Conservation (phyloP, 2,888 invertebrate species). For the Melinopterus prodromus region DNA sequence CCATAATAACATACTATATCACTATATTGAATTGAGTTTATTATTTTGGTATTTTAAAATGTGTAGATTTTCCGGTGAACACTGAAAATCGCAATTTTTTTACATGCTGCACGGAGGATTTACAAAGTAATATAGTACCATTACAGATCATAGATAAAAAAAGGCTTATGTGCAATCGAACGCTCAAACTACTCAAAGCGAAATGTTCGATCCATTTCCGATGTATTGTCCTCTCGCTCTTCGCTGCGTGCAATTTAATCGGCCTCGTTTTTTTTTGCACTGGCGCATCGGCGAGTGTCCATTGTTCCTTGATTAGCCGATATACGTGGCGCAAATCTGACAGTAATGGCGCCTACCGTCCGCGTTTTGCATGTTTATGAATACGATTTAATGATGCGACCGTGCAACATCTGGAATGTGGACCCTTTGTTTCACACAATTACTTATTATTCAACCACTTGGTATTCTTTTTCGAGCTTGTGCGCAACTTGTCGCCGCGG, state of each 20-base stretch:
- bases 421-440: constrained; percentile 7
- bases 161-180: background rate
- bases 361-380: constrained; percentile 30
- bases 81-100: too few species aligned
- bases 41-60: too few species aligned
- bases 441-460: background rate
- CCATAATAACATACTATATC: too few species aligned
- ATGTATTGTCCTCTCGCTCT: background rate
- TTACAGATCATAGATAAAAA: background rate
- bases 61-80: too few species aligned
- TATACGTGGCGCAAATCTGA: constrained; percentile 17
- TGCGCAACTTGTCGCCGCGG: background rate
- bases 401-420: constrained; percentile 15
- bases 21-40: too few species aligned
- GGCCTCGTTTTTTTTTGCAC: constrained; percentile 9
- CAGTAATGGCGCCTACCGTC: constrained; percentile 8
- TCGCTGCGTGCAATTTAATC: constrained; percentile 11
- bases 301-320: constrained; percentile 32
- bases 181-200: background rate
- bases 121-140: background rate
- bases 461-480: background rate
- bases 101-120: background rate
- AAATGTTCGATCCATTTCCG: background rate
- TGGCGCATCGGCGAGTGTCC: constrained; percentile 7
- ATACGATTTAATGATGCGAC: constrained; percentile 20